Conservation (phyloP, 2,888 invertebrate species). For the Halictus ligatus region DNA sequence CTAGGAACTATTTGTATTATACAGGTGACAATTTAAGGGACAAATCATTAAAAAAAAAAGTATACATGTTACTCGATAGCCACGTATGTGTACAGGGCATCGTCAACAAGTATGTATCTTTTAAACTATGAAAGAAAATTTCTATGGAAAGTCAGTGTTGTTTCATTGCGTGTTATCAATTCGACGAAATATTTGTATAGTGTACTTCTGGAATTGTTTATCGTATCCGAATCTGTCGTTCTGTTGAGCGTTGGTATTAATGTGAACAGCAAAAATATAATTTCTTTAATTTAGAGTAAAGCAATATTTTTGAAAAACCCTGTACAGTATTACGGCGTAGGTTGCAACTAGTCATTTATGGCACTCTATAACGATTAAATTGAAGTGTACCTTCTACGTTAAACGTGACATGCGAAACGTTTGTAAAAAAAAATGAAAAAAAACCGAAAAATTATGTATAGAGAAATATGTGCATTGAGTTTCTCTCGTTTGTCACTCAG, state of each 20-base stretch:
- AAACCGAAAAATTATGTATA: not conserved
- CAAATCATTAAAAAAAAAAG: slow-evolving; percentile 71
- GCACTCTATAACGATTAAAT: slow-evolving; percentile 59
- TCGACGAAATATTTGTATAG: slow-evolving; percentile 12
- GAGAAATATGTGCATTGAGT: not conserved
- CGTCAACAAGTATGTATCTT: slow-evolving; percentile 28
- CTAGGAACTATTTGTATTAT: slow-evolving; percentile 80
- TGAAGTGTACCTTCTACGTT: slow-evolving; percentile 62
- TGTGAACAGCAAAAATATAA: not conserved
- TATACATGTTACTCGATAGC: slow-evolving; percentile 76
- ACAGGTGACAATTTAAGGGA: slow-evolving; percentile 74
- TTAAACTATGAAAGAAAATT: slow-evolving; percentile 33
- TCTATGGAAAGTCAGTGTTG: not conserved
- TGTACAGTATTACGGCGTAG: slow-evolving; percentile 68
- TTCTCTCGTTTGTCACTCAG: not conserved
- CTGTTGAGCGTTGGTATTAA: slow-evolving; percentile 8
- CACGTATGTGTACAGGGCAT: slow-evolving; percentile 72
- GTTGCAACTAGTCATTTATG: slow-evolving; percentile 77
- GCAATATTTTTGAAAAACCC: slow-evolving; percentile 34
- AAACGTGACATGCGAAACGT: slow-evolving; percentile 34
- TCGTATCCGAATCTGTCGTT: slow-evolving; percentile 6
- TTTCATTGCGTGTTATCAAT: slow-evolving; percentile 3
- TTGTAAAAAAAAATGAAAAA: not conserved
- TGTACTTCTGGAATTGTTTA: slow-evolving; percentile 19
- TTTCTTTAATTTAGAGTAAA: not conserved